Evolutionary conservation across 2,888 invertebrate species (phyloP).

Genomic region (Eulithis prunata): DNA sequence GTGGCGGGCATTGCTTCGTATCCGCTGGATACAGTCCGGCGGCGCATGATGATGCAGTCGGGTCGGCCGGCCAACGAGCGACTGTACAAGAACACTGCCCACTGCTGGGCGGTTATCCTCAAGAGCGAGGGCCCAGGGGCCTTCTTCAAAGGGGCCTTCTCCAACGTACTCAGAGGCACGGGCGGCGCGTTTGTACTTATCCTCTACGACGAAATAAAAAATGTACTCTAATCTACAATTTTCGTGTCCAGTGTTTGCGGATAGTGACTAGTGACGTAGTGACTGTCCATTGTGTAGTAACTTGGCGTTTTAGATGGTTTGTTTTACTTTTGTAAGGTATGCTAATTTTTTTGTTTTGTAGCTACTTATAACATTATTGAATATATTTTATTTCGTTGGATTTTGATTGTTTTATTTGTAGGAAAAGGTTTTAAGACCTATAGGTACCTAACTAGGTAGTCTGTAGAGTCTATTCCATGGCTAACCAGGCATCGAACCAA

Average conservation of each 20-base stretch:
- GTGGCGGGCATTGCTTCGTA: constrained; percentile 96
- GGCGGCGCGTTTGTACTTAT: constrained; percentile 96
- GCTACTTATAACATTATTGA: constrained; percentile 9
- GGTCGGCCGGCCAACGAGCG: constrained; percentile 90
- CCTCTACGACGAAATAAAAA: constrained; percentile 94
- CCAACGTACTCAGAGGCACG: constrained; percentile 95
- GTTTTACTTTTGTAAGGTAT: constrained; percentile 24
- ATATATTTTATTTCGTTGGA: constrained; percentile 13
- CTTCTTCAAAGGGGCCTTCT: constrained; percentile 98
- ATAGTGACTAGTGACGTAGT: too few species aligned
- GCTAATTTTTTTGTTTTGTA: constrained; percentile 23
- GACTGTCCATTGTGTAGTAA: constrained; percentile 11
- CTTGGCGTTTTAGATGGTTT: constrained; percentile 1
- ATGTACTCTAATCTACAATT: constrained; percentile 71
- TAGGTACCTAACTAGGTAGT: too few species aligned
- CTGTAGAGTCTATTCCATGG: too few species aligned
- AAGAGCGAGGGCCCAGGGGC: constrained; percentile 91
- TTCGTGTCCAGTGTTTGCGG: not conserved
- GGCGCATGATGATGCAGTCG: constrained; percentile 99
- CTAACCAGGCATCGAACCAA: too few species aligned
- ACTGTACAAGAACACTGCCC: constrained; percentile 94
- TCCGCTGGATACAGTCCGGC: constrained; percentile 96
- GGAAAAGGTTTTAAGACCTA: too few species aligned
- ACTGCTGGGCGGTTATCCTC: constrained; percentile 94
- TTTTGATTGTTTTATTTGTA: constrained; percentile 3